phyloP scores from a whole-genome alignment of 37 sponge, comb jelly and placozoan species.

The Mnemiopsis leidyi region DNA sequence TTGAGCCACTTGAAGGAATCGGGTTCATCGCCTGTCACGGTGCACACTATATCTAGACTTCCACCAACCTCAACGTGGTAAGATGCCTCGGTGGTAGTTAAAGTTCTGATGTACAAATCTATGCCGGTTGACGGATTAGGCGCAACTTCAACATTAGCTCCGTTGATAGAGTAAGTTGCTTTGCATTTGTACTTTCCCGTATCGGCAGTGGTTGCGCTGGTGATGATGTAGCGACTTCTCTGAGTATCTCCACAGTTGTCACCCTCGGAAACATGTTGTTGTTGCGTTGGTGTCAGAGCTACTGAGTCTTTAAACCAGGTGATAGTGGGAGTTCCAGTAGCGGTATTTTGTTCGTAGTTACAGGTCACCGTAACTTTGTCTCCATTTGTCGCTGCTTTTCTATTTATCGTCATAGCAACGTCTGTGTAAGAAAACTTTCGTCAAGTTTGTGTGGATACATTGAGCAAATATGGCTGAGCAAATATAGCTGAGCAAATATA shows the following conservation, averaged over 20 bases:
- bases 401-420: neutral
- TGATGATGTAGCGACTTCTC: neutral
- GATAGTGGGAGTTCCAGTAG: neutral
- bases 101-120: neutral
- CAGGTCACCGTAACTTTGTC: neutral
- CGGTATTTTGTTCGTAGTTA: neutral
- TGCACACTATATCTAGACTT: neutral
- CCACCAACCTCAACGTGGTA: neutral
- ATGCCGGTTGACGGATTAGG: neutral
- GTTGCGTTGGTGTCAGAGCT: neutral
- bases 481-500: too few species aligned
- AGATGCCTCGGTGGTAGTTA: neutral
- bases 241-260: neutral
- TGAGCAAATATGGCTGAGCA: too few species aligned
- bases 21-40: neutral
- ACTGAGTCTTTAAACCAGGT: neutral
- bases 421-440: neutral
- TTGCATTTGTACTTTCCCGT: neutral
- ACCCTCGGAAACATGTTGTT: neutral
- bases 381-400: neutral
- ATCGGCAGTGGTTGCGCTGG: neutral
- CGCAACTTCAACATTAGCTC: neutral
- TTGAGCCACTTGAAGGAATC: neutral
- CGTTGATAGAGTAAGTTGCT: neutral
- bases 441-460: neutral